Evolutionary conservation across 2,888 invertebrate genomes (phyloP).

Genomic region (Ypsolopha scabrella): DNA sequence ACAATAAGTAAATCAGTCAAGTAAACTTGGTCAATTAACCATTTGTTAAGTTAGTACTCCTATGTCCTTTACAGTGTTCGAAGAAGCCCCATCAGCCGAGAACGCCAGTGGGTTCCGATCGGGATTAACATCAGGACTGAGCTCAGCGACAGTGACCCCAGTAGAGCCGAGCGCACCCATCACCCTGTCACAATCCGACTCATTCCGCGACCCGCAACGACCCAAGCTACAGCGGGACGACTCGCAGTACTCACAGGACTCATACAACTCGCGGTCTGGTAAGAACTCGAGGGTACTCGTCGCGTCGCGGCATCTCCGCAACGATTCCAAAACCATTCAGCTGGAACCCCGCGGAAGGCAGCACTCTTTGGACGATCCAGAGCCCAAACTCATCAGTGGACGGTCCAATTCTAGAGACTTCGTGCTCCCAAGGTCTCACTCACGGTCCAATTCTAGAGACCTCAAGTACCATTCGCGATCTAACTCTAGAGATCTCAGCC

Average conservation of each 20-base stretch:
- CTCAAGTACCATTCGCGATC: constrained; percentile 60
- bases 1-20: too few relatives aligned
- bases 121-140: constrained; percentile 43
- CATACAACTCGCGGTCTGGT: constrained; percentile 19
- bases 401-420: constrained; percentile 22
- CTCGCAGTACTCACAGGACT: constrained; percentile 44
- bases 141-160: constrained; percentile 50
- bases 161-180: constrained; percentile 25
- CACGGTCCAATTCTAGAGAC: constrained; percentile 33
- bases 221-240: constrained; percentile 46
- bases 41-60: too few relatives aligned
- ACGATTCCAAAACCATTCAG: constrained; percentile 75
- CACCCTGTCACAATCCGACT: constrained; percentile 14
- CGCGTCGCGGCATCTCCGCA: constrained; percentile 68
- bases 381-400: constrained; percentile 29
- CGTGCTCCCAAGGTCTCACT: constrained; percentile 30
- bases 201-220: constrained; percentile 15
- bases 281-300: constrained; percentile 54
- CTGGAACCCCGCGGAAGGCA: constrained; percentile 68
- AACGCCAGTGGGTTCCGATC: constrained; percentile 62
- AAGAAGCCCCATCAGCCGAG: constrained; percentile 74
- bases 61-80: constrained; percentile 72
- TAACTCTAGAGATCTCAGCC: constrained; percentile 59
- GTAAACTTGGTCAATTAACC: too few relatives aligned
- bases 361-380: constrained; percentile 38